Base-by-base conservation (phyloP, 2,797 vertebrate species). In the Pangasius djambal region DNA sequence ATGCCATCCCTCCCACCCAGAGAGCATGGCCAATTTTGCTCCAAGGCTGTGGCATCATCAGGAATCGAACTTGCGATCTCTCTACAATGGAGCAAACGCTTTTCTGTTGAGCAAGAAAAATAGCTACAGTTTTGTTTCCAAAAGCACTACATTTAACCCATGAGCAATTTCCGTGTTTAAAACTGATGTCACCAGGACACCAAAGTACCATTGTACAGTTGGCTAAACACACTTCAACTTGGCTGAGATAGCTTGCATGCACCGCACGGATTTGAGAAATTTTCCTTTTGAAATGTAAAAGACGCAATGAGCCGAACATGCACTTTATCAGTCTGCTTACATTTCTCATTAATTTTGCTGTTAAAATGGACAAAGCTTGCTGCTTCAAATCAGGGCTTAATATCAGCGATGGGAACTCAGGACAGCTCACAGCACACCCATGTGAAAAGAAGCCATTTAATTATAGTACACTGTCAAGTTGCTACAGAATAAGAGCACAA, bases 401-500 rank as follows among this genome's bases (percentile, higher is more conserved):
- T 82, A 40, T 40, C 79, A 40, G 12, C 15, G 3, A 31, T 20
- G 12, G 77, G 50, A 52, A 31, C 44, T 3, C 74, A 16, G 70
- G 40, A 44, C 72, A 75, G 22, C 74, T 78, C 48, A 34, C 16
- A 3, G 44, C 77, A 57, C 31, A 34, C n/a, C 18, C 77, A 20
- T 22, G 57, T 59, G 18, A 81, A 37, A 18, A 13, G 40, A 78
- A 88, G 70, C 34, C n/a, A 50, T 50, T 77, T 88, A 88, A 88
- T 88, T 83, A 69, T 57, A 65, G 31, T 69, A 37, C 16, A 0
- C 50, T 16, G 72, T 88, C 82, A 55, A 37, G 25, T 10, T 6
- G 63, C 34, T 61, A 55, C 52, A 16, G 28, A 83, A 78, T 37
- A 87, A n/a, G 28, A 79, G 59, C 57, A 50, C 37, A 22, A 28